phyloP scores from a whole-genome alignment of 2,888 invertebrate species.

The Pyrrhia umbra region DNA sequence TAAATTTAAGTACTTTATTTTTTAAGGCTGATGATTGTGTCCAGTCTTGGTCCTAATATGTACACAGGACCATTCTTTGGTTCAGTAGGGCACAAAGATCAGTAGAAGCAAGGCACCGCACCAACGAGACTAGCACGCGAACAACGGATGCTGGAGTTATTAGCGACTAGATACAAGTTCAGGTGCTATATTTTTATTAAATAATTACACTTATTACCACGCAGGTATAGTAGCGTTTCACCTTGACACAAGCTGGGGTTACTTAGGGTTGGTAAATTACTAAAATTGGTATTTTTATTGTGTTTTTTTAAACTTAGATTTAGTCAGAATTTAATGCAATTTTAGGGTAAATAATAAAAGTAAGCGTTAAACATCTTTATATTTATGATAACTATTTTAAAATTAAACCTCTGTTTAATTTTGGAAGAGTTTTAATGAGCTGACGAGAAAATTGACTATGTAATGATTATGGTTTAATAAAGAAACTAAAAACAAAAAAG shows the following conservation, averaged over 20 bases:
- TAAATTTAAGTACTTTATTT: not conserved
- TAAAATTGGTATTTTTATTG: not conserved
- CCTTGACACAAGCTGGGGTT: constrained; percentile 36
- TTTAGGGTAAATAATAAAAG: not conserved
- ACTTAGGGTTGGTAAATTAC: not conserved
- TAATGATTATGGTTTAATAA: too few species aligned
- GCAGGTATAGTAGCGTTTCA: constrained; percentile 29
- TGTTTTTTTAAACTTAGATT: not conserved
- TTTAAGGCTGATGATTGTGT: not conserved
- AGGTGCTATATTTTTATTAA: constrained; percentile 43
- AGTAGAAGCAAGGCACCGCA: constrained; percentile 2
- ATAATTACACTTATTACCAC: constrained; percentile 43
- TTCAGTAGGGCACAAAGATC: not conserved
- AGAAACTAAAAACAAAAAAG: not conserved
- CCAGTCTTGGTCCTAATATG: not conserved
- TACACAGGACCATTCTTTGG: not conserved
- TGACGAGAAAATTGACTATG: too few species aligned
- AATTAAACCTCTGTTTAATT: too few species aligned
- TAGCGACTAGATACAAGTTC: constrained; percentile 32
- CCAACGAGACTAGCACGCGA: constrained; percentile 17
- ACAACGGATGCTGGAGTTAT: constrained; percentile 41
- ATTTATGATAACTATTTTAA: not conserved
- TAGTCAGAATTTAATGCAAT: not conserved
- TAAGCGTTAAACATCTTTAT: not conserved
- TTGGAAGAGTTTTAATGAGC: too few species aligned